A percentile compares a stretch with the other conserved stretches of the same genome.
Conservation (phyloP, 2,888 invertebrate species). For the Sphaerophoria rueppellii region DNA sequence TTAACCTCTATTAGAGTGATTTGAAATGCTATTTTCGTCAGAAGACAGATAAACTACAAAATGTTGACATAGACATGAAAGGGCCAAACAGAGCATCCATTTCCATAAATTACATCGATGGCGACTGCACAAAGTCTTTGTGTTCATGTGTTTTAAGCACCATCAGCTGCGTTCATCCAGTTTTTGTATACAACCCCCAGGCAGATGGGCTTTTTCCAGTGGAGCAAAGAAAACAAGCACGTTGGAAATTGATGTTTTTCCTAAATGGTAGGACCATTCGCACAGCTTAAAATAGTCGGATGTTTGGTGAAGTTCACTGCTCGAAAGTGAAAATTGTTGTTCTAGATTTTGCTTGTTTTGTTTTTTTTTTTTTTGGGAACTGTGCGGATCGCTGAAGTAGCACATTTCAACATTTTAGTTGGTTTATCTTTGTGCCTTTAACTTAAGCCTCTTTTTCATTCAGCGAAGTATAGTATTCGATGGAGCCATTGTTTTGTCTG, state of each 20-base stretch:
- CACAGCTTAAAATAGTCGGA: constrained; percentile 40
- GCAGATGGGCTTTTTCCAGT: constrained; percentile 17
- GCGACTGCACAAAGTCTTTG: constrained; percentile 33
- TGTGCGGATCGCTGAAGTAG: constrained; percentile 4
- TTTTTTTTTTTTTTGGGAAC: constrained; percentile 15
- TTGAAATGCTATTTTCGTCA: constrained; percentile 47
- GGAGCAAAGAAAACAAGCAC: constrained; percentile 17
- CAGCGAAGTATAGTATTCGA: too few species aligned
- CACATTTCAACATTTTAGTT: constrained; percentile 44
- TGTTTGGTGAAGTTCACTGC: constrained; percentile 64
- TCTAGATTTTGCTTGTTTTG: neutral
- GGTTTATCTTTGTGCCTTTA: too few species aligned
- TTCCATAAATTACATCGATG: neutral
- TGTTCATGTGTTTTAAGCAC: constrained; percentile 29
- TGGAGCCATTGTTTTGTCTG: too few species aligned
- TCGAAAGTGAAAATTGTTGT: constrained; percentile 33
- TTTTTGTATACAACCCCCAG: neutral
- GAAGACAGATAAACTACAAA: constrained; percentile 59
- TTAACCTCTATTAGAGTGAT: constrained; percentile 52
- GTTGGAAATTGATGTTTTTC: constrained; percentile 36
- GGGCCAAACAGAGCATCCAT: constrained; percentile 36
- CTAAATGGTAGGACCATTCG: constrained; percentile 55
- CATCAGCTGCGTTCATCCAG: constrained; percentile 37
- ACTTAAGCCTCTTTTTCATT: too few species aligned
- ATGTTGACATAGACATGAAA: constrained; percentile 65